phyloP scores from a whole-genome alignment of 2,888 invertebrate species.

The Eupeodes luniger region DNA sequence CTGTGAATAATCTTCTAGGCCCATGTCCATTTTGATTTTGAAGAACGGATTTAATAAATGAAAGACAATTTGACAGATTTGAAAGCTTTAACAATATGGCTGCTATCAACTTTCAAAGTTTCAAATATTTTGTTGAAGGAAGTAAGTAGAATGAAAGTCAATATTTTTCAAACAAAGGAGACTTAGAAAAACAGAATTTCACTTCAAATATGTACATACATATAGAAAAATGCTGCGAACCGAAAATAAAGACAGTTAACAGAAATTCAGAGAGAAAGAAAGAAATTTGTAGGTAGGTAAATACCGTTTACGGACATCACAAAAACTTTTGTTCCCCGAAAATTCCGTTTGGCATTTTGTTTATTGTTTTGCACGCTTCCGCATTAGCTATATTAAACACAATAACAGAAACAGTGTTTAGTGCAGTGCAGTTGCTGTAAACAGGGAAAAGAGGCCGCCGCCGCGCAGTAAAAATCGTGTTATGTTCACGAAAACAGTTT shows the following conservation, averaged over 20 bases:
- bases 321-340: constrained; percentile 26
- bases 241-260: constrained; percentile 54
- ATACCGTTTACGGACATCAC: constrained; percentile 10
- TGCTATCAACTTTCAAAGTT: too few relatives aligned
- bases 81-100: too few relatives aligned
- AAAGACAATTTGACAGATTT: too few relatives aligned
- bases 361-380: constrained; percentile 64
- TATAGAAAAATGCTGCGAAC: constrained; percentile 15
- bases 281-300: neutral
- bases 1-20: too few relatives aligned
- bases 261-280: too few relatives aligned
- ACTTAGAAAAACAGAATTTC: too few relatives aligned
- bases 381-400: constrained; percentile 36
- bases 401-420: constrained; percentile 37
- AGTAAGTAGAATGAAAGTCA: too few relatives aligned
- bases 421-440: constrained; percentile 9
- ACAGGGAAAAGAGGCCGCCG: constrained; percentile 41
- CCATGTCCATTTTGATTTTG: too few relatives aligned
- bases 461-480: constrained; percentile 62
- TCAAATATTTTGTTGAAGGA: too few relatives aligned
- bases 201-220: neutral
- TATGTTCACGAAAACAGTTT: constrained; percentile 65
- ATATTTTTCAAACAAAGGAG: too few relatives aligned
- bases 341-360: constrained; percentile 59
- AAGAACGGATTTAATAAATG: too few relatives aligned